These are phyloP conservation scores for Cassiopea andromeda DNA, from an alignment of 30 jellyfish, hydroid and myxozoan species.

Conservation along the genomic window DNA sequence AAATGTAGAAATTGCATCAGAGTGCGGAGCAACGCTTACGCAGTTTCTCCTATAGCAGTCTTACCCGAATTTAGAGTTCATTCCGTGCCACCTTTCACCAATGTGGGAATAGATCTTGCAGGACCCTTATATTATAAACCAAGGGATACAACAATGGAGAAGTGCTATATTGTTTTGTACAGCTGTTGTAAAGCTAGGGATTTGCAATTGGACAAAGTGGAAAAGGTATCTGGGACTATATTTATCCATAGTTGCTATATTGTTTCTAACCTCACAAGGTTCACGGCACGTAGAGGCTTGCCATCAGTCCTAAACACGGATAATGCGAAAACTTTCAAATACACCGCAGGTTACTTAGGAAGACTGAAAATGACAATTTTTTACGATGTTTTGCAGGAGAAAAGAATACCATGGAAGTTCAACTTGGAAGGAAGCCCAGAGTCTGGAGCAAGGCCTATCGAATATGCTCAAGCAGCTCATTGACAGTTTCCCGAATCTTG, in stretches of 20 bases:
- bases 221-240: background rate
- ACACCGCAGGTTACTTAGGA: background rate
- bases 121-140: slow-evolving; percentile 12
- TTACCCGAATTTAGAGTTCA: slow-evolving; percentile 13
- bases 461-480: too few relatives aligned
- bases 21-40: slow-evolving; percentile 8
- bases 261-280: too few relatives aligned
- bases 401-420: too few relatives aligned
- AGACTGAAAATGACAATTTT: too few relatives aligned
- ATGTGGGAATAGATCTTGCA: slow-evolving; percentile 29
- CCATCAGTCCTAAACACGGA: slow-evolving; percentile 16
- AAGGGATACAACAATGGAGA: background rate
- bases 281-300: background rate
- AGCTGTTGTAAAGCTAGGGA: slow-evolving; percentile 19
- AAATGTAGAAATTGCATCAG: background rate
- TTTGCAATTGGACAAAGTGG: slow-evolving; percentile 1
- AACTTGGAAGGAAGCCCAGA: too few relatives aligned
- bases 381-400: too few relatives aligned
- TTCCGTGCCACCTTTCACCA: slow-evolving; percentile 6
- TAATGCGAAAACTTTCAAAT: slow-evolving; percentile 19
- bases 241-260: slow-evolving; percentile 23
- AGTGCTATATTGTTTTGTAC: slow-evolving; percentile 33
- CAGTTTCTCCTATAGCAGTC: background rate
- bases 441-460: too few relatives aligned
- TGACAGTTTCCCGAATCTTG: too few relatives aligned